Percentiles rank a stretch among this genome's conserved stretches.
Conservation (phyloP, 35 echinoderm and acorn worm genomes). For the Apostichopus parvimensis region DNA sequence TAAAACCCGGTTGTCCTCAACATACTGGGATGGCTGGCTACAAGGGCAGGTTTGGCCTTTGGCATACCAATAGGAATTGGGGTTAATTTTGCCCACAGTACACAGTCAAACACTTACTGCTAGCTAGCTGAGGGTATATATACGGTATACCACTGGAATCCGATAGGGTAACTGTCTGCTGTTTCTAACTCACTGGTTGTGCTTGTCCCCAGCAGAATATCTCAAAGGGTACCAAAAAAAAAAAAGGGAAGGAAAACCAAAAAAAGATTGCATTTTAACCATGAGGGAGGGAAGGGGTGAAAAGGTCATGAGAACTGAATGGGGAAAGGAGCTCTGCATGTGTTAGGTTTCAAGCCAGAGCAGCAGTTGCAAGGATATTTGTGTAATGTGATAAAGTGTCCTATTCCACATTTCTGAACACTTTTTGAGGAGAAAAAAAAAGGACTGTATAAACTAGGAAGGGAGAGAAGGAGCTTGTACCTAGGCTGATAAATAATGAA, state of each 20-base stretch:
- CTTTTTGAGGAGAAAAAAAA: not conserved
- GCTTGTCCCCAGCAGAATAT: not conserved
- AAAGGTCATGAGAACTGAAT: constrained; percentile 47
- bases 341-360: not conserved
- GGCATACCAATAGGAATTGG: constrained; percentile 63
- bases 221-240: not conserved
- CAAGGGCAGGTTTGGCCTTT: constrained; percentile 54
- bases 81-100: constrained; percentile 66
- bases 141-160: not conserved
- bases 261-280: not conserved
- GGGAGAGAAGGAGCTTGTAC: not conserved
- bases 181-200: not conserved
- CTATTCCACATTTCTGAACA: not conserved
- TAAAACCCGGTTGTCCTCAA: not conserved
- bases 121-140: not conserved
- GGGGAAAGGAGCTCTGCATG: constrained; percentile 16
- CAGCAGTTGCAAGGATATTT: not conserved
- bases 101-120: not conserved
- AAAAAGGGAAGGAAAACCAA: not conserved
- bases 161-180: not conserved
- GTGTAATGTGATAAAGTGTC: not conserved
- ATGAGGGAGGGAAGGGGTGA: constrained; percentile 41
- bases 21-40: not conserved
- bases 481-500: not conserved
- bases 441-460: not conserved